Percentiles rank a stretch among this genome's conserved stretches.
Conservation (phyloP, 1,140 invertebrate genomes). For the Eumaeus atala region DNA sequence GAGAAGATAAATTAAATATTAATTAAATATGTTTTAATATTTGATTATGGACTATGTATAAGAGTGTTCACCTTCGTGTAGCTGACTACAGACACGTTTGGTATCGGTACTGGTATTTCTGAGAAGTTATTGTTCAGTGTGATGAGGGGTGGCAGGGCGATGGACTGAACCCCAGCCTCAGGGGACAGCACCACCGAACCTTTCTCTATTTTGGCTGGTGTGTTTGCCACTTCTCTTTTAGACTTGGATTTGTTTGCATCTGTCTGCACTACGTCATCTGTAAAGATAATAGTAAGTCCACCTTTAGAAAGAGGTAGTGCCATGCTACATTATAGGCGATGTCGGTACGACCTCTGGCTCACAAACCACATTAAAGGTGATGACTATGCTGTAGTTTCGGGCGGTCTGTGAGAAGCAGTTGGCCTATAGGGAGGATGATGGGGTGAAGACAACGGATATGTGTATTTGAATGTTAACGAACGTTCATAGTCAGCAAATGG, state of each 20-base stretch:
- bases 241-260: conserved; percentile 6
- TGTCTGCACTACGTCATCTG: neutral
- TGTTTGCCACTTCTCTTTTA: conserved; percentile 22
- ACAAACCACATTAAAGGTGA: no score
- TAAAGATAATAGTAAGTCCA: neutral
- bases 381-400: no score
- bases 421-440: no score
- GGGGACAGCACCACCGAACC: conserved; percentile 39
- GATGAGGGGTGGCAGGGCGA: conserved; percentile 42
- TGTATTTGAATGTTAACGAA: no score
- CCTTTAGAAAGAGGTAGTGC: no score
- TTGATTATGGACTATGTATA: conserved; percentile 26
- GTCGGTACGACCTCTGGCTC: no score
- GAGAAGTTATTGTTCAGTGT: conserved; percentile 47
- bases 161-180: conserved; percentile 39
- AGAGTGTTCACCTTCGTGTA: conserved; percentile 53
- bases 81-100: conserved; percentile 51
- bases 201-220: conserved; percentile 33
- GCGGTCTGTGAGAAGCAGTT: no score
- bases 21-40: no score
- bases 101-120: conserved; percentile 52
- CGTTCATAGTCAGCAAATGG: no score
- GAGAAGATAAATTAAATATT: no score
- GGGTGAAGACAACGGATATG: no score
- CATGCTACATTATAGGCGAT: no score